phyloP scores from a whole-genome alignment of 64 coral and sea anemone genomes.

The Montipora cactus region DNA sequence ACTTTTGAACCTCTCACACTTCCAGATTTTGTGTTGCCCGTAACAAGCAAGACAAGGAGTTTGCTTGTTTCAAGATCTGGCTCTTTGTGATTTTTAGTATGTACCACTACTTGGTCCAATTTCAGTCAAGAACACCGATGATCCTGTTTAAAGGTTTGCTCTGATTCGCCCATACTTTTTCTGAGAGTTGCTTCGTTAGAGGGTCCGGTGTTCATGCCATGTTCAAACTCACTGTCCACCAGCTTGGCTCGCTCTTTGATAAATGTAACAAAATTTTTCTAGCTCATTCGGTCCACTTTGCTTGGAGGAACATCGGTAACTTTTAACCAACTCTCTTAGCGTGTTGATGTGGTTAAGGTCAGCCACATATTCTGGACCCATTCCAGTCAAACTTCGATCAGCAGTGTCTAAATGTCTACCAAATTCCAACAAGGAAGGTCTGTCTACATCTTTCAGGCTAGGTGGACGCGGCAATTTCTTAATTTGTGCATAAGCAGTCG shows the following conservation, averaged over 20 bases:
- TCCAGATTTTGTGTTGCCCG: too few species aligned
- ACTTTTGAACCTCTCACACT: too few species aligned
- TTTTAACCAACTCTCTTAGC: conserved; percentile 64
- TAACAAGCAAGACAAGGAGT: too few species aligned
- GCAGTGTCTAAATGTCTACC: conserved; percentile 27
- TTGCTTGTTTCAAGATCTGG: too few species aligned
- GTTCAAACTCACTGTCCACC: conserved; percentile 84
- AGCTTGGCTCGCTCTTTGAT: conserved; percentile 72
- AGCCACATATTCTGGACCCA: conserved; percentile 50
- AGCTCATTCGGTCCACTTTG: conserved; percentile 73
- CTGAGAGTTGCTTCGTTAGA: neutral
- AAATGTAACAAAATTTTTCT: conserved; percentile 75
- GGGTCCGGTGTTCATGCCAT: conserved; percentile 18
- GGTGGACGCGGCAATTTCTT: conserved; percentile 47
- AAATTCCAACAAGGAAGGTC: conserved; percentile 54
- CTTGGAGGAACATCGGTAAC: conserved; percentile 65
- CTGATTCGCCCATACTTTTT: neutral
- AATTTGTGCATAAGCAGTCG: conserved; percentile 55
- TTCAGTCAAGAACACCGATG: too few species aligned
- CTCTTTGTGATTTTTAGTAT: too few species aligned
- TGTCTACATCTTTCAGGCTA: conserved; percentile 34
- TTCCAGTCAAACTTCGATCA: neutral
- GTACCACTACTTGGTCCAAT: too few species aligned
- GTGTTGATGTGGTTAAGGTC: conserved; percentile 71
- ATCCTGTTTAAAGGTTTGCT: too few species aligned